These are phyloP conservation scores for Laupala kohalensis DNA, from an alignment of 1,140 invertebrate species.

Conservation along the genomic window DNA sequence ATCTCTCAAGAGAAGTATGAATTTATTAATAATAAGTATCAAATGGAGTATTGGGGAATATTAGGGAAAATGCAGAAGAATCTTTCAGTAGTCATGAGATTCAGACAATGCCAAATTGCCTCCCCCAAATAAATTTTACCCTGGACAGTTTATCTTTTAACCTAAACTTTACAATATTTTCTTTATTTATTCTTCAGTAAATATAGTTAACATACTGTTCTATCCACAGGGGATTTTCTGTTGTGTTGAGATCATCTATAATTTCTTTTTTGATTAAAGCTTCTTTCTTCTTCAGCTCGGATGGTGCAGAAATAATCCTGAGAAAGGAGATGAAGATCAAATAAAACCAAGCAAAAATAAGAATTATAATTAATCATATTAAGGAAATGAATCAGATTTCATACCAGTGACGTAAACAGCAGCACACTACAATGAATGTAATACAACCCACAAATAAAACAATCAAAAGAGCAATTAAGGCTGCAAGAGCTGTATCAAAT, in stretches of 20 bases:
- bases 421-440: conserved; percentile 76
- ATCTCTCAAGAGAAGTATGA: no score
- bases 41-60: no score
- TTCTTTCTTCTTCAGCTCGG: conserved; percentile 55
- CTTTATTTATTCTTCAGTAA: no score
- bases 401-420: conserved; percentile 75
- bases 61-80: no score
- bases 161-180: no score
- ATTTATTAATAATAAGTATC: no score
- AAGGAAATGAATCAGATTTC: conserved; percentile 17
- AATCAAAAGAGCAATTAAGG: conserved; percentile 70
- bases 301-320: conserved; percentile 51
- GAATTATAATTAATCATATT: neutral
- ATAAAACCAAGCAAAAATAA: neutral
- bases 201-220: conserved; percentile 65
- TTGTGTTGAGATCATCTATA: conserved; percentile 63
- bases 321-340: neutral
- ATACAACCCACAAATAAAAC: conserved; percentile 75
- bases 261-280: conserved; percentile 69
- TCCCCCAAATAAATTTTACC: no score
- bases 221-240: conserved; percentile 86
- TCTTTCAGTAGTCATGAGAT: no score
- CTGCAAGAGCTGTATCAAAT: conserved; percentile 73
- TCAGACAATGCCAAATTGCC: no score
- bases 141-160: no score